These are phyloP conservation scores for Pantherophis alleghaniensis DNA, from an alignment of 2,797 vertebrate species.

Conservation along the genomic window DNA sequence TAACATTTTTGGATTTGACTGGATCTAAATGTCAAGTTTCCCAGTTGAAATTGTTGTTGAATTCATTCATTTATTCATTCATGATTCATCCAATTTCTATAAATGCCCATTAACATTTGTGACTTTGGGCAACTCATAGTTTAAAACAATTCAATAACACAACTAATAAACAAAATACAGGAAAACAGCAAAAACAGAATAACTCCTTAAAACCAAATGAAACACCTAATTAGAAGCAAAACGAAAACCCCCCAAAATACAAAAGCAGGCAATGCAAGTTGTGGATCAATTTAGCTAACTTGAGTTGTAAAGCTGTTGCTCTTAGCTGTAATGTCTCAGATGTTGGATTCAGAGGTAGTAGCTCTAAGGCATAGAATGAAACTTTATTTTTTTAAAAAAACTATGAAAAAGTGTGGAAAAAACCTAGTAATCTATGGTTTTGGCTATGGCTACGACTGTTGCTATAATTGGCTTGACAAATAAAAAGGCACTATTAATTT, in stretches of 20 bases:
- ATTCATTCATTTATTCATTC: neutral
- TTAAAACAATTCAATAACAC: neutral
- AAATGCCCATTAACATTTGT: neutral
- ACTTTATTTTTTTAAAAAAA: neutral
- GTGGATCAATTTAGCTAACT: neutral
- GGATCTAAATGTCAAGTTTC: neutral
- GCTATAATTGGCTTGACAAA: neutral
- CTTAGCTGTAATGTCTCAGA: neutral
- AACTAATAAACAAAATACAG: neutral
- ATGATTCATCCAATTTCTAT: neutral
- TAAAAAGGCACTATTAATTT: neutral
- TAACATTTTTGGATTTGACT: neutral
- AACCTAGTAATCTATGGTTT: neutral
- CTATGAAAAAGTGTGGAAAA: neutral
- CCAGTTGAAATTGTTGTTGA: neutral
- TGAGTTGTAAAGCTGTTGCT: neutral
- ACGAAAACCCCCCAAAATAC: neutral
- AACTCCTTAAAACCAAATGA: neutral
- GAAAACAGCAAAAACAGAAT: neutral
- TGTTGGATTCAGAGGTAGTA: neutral
- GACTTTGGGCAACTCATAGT: neutral
- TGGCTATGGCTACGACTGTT: neutral
- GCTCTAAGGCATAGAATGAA: neutral
- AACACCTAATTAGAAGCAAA: neutral
- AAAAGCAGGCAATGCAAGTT: neutral